Percentiles rank a stretch among this genome's conserved stretches.
phyloP scores from a whole-genome alignment of 2,888 invertebrate species.

The Nemurella pictetii region DNA sequence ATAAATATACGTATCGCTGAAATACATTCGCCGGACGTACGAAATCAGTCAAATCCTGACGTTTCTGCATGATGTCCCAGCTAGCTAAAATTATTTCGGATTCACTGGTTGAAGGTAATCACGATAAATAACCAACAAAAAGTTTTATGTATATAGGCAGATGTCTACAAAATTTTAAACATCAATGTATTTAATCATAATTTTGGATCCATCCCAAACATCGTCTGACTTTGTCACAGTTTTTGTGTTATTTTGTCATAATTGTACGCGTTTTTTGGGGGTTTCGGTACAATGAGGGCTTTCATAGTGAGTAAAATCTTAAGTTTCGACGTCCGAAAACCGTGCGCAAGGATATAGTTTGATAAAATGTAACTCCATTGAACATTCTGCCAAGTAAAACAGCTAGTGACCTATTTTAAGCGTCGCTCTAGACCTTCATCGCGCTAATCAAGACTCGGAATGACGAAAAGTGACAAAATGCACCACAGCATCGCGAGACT shows the following conservation, averaged over 20 bases:
- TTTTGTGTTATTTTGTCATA: background rate
- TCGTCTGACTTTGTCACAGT: background rate
- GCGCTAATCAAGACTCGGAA: background rate
- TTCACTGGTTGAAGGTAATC: background rate
- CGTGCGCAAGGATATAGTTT: no score
- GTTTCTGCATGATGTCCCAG: background rate
- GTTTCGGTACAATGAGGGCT: background rate
- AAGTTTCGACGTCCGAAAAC: no score
- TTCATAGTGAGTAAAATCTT: background rate
- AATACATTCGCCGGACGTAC: background rate
- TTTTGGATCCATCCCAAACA: background rate
- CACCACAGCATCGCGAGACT: no score
- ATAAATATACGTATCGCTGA: background rate
- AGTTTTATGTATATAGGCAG: background rate
- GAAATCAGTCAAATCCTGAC: background rate
- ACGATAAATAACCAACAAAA: background rate
- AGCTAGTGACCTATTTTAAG: constrained; percentile 12
- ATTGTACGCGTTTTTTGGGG: no score
- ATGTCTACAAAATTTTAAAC: background rate
- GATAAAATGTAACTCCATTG: background rate
- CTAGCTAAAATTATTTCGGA: background rate
- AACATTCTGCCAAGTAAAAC: background rate
- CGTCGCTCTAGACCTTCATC: constrained; percentile 19
- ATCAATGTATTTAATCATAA: background rate
- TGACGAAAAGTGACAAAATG: background rate